Percentiles rank a stretch among this genome's conserved stretches.
These are phyloP conservation scores for Eristalinus aeneus DNA, from an alignment of 2,888 invertebrate species.

Conservation along the genomic window DNA sequence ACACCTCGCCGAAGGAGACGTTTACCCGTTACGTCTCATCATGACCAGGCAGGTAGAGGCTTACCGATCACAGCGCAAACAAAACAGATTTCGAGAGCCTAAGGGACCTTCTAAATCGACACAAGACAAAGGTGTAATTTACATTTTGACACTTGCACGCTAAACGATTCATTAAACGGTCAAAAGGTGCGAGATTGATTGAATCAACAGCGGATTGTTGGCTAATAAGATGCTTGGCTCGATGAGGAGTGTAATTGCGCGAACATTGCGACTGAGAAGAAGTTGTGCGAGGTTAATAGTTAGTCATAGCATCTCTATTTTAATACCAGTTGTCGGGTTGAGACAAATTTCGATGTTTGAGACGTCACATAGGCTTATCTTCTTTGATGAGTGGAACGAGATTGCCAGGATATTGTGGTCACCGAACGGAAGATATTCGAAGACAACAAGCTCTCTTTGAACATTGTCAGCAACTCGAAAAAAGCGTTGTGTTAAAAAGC, in stretches of 20 bases:
- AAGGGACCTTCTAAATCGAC: slow-evolving; percentile 2
- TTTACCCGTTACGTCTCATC: slow-evolving; percentile 30
- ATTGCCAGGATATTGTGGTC: too few relatives aligned
- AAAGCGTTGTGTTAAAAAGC: too few relatives aligned
- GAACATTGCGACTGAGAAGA: not conserved
- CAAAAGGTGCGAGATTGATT: slow-evolving; percentile 44
- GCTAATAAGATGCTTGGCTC: slow-evolving; percentile 28
- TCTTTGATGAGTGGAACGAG: too few relatives aligned
- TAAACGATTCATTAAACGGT: slow-evolving; percentile 62
- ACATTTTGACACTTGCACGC: slow-evolving; percentile 51
- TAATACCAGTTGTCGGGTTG: too few relatives aligned
- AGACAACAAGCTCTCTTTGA: too few relatives aligned
- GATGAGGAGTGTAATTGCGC: slow-evolving; percentile 12
- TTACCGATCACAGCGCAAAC: slow-evolving; percentile 9
- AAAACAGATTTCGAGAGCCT: slow-evolving; percentile 9
- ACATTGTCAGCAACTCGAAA: too few relatives aligned
- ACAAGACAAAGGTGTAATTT: slow-evolving; percentile 46
- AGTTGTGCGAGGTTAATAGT: not conserved
- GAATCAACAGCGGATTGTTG: slow-evolving; percentile 2
- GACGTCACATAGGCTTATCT: too few relatives aligned
- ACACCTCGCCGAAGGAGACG: slow-evolving; percentile 30
- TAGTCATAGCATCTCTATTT: too few relatives aligned
- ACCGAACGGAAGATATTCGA: too few relatives aligned
- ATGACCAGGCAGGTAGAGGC: slow-evolving; percentile 11
- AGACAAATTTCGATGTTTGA: too few relatives aligned